Conservation (phyloP, 2,888 invertebrate genomes). For the Argynnis bischoffii region DNA sequence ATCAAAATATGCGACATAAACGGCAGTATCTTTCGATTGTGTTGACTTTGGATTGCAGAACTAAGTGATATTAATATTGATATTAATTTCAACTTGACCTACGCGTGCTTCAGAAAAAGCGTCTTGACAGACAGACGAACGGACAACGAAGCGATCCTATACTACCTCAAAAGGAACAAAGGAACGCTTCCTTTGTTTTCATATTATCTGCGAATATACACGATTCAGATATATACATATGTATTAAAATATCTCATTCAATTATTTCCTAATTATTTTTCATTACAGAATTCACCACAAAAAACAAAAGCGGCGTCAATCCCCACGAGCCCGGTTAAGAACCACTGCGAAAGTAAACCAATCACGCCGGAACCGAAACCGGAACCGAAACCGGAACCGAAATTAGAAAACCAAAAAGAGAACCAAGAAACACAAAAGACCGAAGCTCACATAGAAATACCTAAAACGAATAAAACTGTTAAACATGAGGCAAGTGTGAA, state of each 20-base stretch:
- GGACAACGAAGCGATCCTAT: no score
- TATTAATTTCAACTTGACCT: no score
- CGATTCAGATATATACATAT: neutral
- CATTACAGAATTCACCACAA: slow-evolving; percentile 23
- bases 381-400: slow-evolving; percentile 33
- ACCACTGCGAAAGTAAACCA: slow-evolving; percentile 28
- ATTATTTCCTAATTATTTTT: slow-evolving; percentile 32
- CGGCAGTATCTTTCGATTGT: no score
- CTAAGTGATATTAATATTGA: no score
- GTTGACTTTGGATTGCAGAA: no score
- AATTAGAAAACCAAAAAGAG: neutral
- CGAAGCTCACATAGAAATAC: neutral
- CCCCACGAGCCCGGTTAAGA: slow-evolving; percentile 38
- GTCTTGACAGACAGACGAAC: no score
- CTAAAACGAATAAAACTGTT: neutral
- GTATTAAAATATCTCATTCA: slow-evolving; percentile 5
- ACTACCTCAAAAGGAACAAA: no score
- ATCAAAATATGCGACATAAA: no score
- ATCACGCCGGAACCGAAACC: slow-evolving; percentile 35
- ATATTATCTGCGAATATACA: no score
- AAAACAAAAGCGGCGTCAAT: slow-evolving; percentile 37
- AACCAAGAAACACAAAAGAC: slow-evolving; percentile 3
- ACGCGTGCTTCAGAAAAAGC: no score
- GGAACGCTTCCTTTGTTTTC: no score
- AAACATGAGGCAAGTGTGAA: slow-evolving; percentile 3